Evolutionary conservation across 2,888 invertebrate species (phyloP).

Genomic region (Chrysopilus asiliformis): DNA sequence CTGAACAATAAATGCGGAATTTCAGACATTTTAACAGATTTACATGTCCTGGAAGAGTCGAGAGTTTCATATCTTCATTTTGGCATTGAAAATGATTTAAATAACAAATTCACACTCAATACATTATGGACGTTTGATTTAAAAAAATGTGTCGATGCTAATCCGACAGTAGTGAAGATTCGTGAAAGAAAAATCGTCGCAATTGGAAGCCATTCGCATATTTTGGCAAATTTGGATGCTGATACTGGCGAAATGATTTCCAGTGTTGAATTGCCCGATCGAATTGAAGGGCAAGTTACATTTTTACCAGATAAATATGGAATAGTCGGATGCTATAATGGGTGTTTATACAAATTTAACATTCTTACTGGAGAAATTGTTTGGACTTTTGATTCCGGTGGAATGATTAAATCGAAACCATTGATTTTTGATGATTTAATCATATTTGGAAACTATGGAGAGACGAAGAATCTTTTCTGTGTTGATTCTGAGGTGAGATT

Average conservation of each 20-base stretch:
- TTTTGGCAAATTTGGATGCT: slow-evolving; percentile 46
- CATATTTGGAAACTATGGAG: slow-evolving; percentile 41
- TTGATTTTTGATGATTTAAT: slow-evolving; percentile 55
- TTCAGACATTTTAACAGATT: slow-evolving; percentile 13
- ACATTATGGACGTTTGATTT: slow-evolving; percentile 40
- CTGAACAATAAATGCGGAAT: slow-evolving; percentile 38
- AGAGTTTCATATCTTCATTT: too few species aligned
- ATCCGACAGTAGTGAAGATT: slow-evolving; percentile 41
- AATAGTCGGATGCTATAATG: slow-evolving; percentile 66
- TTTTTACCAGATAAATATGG: slow-evolving; percentile 38
- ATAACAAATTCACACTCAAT: slow-evolving; percentile 1
- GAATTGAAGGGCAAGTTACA: slow-evolving; percentile 56
- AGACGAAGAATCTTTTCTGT: slow-evolving; percentile 25
- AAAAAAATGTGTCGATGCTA: slow-evolving; percentile 71
- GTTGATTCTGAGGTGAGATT: slow-evolving; percentile 22
- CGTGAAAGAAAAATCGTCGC: slow-evolving; percentile 37
- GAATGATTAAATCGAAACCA: slow-evolving; percentile 31
- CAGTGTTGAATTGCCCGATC: slow-evolving; percentile 43
- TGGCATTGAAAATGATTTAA: background rate
- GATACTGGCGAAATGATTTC: slow-evolving; percentile 40
- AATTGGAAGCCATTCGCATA: slow-evolving; percentile 63
- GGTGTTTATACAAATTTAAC: slow-evolving; percentile 51
- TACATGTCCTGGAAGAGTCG: too few species aligned
- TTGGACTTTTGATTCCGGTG: slow-evolving; percentile 45
- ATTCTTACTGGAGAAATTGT: slow-evolving; percentile 39